Evolutionary conservation across 2,888 invertebrate genomes (phyloP).

Genomic region (Amblyjoppa proteus): DNA sequence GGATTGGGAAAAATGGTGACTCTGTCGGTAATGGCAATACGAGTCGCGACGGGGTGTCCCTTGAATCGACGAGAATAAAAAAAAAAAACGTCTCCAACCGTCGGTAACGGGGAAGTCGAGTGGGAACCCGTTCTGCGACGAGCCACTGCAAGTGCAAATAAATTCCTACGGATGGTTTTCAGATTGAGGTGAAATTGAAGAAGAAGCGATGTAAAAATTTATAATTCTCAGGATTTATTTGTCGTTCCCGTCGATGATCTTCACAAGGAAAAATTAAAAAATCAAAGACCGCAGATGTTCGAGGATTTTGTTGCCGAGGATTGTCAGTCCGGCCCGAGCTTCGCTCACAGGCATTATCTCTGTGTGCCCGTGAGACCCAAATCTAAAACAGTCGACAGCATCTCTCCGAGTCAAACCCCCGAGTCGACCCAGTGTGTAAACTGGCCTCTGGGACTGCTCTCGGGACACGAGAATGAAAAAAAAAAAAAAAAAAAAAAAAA

Average conservation of each 20-base stretch:
- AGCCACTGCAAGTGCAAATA: no score
- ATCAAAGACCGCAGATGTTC: neutral
- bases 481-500: neutral
- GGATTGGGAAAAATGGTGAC: no score
- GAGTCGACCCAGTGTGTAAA: neutral
- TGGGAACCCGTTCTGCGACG: neutral
- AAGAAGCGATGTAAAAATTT: no score
- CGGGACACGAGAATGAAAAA: constrained; percentile 28
- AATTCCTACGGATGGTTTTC: no score
- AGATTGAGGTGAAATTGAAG: no score
- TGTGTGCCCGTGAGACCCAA: constrained; percentile 24
- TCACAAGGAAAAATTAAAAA: neutral
- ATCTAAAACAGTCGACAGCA: constrained; percentile 58
- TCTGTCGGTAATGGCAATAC: no score
- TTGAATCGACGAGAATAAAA: neutral
- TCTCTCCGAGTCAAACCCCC: constrained; percentile 28
- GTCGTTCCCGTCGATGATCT: neutral
- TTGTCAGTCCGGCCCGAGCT: neutral
- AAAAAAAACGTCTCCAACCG: neutral
- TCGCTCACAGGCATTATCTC: neutral
- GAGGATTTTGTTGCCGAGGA: neutral
- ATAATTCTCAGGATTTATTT: neutral
- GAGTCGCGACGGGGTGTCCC: neutral
- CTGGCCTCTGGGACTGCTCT: constrained; percentile 5
- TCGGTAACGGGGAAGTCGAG: neutral